Conservation (phyloP, 1,140 invertebrate genomes). For the Harlomillsia oculata region DNA sequence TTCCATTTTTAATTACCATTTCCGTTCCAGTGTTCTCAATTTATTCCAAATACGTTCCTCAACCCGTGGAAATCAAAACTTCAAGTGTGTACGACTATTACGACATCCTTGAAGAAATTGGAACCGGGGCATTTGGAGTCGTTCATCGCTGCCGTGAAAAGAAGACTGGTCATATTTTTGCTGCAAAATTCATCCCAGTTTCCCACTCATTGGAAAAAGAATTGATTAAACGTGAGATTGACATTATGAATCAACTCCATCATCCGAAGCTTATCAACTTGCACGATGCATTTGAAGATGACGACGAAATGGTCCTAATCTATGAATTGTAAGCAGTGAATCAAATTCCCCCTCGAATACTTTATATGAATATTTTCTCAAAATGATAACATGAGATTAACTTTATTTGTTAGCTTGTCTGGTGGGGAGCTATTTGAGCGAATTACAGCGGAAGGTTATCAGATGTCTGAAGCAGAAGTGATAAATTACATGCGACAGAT, state of each 20-base stretch:
- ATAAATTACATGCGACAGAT: constrained; percentile 99
- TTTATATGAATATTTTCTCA: constrained; percentile 33
- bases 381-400: constrained; percentile 15
- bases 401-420: constrained; percentile 60
- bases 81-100: constrained; percentile 95
- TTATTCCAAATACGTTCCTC: constrained; percentile 91
- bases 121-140: constrained; percentile 96
- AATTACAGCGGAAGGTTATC: constrained; percentile 93
- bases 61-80: constrained; percentile 90
- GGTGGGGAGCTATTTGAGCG: constrained; percentile 97
- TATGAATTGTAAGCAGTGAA: constrained; percentile 87
- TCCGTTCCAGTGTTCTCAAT: constrained; percentile 73
- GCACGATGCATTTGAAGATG: constrained; percentile 98
- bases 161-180: constrained; percentile 91
- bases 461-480: constrained; percentile 98
- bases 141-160: constrained; percentile 95
- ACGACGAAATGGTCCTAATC: constrained; percentile 98
- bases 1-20: background rate
- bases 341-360: background rate
- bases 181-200: constrained; percentile 97
- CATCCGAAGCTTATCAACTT: constrained; percentile 95
- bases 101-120: constrained; percentile 98
- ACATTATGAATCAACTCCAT: constrained; percentile 97
- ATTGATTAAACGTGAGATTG: constrained; percentile 94
- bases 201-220: constrained; percentile 92